phyloP scores from a whole-genome alignment of 2,888 invertebrate genomes.

The Isotomurus palustris region DNA sequence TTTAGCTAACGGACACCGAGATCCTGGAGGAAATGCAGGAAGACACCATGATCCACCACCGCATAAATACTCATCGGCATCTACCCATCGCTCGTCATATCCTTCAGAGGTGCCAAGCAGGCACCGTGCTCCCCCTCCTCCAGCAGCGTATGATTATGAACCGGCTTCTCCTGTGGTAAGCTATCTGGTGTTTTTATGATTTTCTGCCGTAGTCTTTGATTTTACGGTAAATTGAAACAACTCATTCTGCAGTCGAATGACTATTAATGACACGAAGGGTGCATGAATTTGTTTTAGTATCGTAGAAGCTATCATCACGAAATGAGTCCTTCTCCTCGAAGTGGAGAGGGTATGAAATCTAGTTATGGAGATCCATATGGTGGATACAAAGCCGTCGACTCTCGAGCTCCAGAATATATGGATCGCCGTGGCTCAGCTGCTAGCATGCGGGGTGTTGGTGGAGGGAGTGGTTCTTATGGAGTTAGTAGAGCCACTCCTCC shows the following conservation, averaged over 20 bases:
- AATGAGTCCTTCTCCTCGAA: constrained; percentile 15
- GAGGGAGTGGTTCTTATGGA: no score
- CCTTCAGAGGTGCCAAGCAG: constrained; percentile 6
- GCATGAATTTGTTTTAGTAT: neutral
- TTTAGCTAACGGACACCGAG: constrained; percentile 10
- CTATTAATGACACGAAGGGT: neutral
- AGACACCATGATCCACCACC: neutral
- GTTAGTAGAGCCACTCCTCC: constrained; percentile 4
- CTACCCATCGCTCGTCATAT: neutral
- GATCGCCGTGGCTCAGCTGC: neutral
- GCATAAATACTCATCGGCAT: neutral
- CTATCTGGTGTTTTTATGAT: neutral
- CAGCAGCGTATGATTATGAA: constrained; percentile 5
- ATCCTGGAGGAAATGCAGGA: neutral
- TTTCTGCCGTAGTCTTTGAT: neutral
- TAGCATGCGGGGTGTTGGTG: neutral
- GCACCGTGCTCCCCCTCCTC: neutral
- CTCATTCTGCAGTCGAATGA: no score
- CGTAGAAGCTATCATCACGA: constrained; percentile 2
- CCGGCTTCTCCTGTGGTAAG: constrained; percentile 6
- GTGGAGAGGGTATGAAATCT: constrained; percentile 4
- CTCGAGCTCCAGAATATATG: neutral
- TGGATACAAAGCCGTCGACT: neutral
- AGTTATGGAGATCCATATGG: constrained; percentile 8
- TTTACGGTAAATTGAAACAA: no score